A percentile compares a stretch with the other conserved stretches of the same genome.
Evolutionary conservation across 2,888 invertebrate genomes (phyloP).

Genomic region (Odontocerum albicorne): DNA sequence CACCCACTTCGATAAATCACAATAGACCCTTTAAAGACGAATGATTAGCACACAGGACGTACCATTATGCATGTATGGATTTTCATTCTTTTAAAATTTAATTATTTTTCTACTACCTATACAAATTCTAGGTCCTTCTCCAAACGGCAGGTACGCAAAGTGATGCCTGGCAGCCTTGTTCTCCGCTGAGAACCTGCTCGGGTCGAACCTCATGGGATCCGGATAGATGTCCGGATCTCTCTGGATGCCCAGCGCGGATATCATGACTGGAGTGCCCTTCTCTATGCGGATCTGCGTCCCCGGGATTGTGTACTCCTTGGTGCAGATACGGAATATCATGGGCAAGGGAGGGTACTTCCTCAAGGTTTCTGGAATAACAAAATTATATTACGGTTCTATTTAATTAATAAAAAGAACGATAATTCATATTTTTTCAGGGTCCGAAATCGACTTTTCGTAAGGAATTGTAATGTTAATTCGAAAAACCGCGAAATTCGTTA

Average conservation of each 20-base stretch:
- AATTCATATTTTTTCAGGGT: no score
- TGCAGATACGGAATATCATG: slow-evolving; percentile 37
- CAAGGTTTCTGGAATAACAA: slow-evolving; percentile 42
- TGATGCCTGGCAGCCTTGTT: slow-evolving; percentile 39
- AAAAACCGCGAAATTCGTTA: no score
- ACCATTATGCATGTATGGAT: no score
- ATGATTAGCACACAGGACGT: no score
- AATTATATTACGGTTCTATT: no score
- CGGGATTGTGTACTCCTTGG: slow-evolving; percentile 39
- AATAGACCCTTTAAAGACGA: no score
- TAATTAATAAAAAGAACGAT: no score
- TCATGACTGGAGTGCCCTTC: slow-evolving; percentile 40
- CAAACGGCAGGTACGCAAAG: slow-evolving; percentile 39
- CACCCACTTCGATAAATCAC: no score
- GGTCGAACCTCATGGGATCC: slow-evolving; percentile 44
- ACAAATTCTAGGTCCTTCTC: slow-evolving; percentile 39
- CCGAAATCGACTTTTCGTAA: no score
- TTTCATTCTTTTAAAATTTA: no score
- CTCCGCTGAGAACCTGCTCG: slow-evolving; percentile 42
- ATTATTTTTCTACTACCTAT: no score
- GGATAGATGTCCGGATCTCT: slow-evolving; percentile 41
- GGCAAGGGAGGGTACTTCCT: slow-evolving; percentile 43
- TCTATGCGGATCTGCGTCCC: slow-evolving; percentile 38
- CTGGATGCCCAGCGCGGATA: slow-evolving; percentile 42
- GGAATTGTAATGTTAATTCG: no score